Evolutionary conservation across 2,113 vertebrate species (phyloP), one percentile per base, ranked within the genome.

Genomic region (Mirza zaza): DNA sequence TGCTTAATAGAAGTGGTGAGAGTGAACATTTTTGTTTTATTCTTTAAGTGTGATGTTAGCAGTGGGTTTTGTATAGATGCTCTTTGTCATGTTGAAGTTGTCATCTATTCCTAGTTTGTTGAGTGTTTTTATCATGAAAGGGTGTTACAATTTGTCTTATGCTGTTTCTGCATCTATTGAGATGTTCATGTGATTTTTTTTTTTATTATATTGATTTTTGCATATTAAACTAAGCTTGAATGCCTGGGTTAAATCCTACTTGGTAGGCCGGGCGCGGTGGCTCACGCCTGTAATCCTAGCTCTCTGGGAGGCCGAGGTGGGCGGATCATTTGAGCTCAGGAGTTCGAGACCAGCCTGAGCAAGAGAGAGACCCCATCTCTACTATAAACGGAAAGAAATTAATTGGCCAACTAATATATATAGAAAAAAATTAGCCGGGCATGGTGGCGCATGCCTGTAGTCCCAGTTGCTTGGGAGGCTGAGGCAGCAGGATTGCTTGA

Each of bases 201-300:
- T 91, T 81, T 81, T 87, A 76, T 80, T 67, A 14, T 73, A 13
- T 76, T 65, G 45, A 76, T 83, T 90, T 85, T 96, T 93, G 48
- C 12, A 39, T 80, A 14, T 86, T 80, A 90, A 80, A 90, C 27
- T 15, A 83, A 76, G 21, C 39, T 79, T 84, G 11, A n/a, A 63
- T 83, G 10, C 42, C 8, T 55, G 36, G 55, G 29, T 75, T 92
- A 92, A 82, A 87, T 73, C 20, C 8, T 88, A 52, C 27, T 87
- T 87, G 29, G 17, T 77, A n/a, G n/a, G n/a, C n/a, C n/a, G n/a
- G n/a, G n/a, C n/a, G n/a, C n/a, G n/a, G n/a, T n/a, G n/a, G n/a
- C n/a, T n/a, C n/a, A n/a, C n/a, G n/a, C n/a, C n/a, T n/a, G n/a
- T n/a, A n/a, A n/a, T n/a, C n/a, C n/a, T n/a, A n/a, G n/a, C n/a